Evolutionary conservation across 2,113 vertebrate genomes (phyloP), one percentile per base, ranked within the genome.

Genomic region (Rhynchomys soricoides): DNA sequence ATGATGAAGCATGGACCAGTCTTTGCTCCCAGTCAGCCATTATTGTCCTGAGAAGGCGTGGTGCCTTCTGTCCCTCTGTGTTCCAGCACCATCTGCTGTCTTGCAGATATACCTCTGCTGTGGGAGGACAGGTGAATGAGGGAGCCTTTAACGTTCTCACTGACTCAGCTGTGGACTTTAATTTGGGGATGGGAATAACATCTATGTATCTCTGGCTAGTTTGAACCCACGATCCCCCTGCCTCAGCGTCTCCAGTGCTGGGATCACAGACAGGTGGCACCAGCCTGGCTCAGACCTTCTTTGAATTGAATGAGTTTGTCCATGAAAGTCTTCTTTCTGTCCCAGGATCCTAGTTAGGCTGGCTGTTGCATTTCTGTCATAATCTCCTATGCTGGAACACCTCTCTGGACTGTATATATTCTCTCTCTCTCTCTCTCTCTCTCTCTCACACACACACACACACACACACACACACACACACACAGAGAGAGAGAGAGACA

Each of bases 361-460:
- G 21, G 43, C 29, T 2, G 0, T 5, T 48, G 34, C 5, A 6
- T 15, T 16, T 5, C 1, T 66, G 48, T 11, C 59, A 15, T 11
- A 0, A 16, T 4, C 24, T 17, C 31, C 62, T 43, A 6, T 59
- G 31, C 50, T 17, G 50, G 57, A 13, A 3, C 45, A 1, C 71
- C n/a, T 64, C 37, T 57, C 15, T 5, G 55, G 31, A 10, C 26
- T 29, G 5, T 15, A 0, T 0, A 0, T 7, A 13, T n/a, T n/a
- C n/a, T n/a, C n/a, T n/a, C n/a, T n/a, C n/a, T n/a, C n/a, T n/a
- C n/a, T n/a, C n/a, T n/a, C n/a, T n/a, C n/a, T n/a, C n/a, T n/a
- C n/a, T n/a, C n/a, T n/a, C n/a, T n/a, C 0, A 0, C 50, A 19
- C 68, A 71, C 68, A 70, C 68, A 70, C 68, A 70, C 68, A 70